phyloP scores from a whole-genome alignment of 2,888 invertebrate species.

The Orchesella flavescens region DNA sequence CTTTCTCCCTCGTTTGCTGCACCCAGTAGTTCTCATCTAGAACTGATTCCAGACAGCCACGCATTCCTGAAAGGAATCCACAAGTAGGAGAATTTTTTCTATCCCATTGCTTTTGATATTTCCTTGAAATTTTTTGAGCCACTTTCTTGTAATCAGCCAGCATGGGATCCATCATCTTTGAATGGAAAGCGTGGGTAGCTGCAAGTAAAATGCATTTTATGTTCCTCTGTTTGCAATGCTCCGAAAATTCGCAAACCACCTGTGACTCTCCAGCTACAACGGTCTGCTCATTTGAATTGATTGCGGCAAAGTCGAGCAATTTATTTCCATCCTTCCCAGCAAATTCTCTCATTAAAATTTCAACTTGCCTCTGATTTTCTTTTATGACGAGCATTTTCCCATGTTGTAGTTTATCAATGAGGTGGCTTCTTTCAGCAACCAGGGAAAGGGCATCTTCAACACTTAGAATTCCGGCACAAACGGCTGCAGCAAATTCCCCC shows the following conservation, averaged over 20 bases:
- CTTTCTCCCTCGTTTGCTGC: conserved; percentile 25
- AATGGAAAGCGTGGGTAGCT: conserved; percentile 53
- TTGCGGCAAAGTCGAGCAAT: conserved; percentile 8
- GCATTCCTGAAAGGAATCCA: conserved; percentile 44
- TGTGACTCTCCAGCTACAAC: conserved; percentile 22
- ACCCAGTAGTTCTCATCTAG: too few relatives aligned
- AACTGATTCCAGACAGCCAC: conserved; percentile 22
- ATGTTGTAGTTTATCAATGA: conserved; percentile 29
- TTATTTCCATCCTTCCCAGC: background rate
- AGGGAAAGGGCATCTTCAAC: conserved; percentile 56
- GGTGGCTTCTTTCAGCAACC: conserved; percentile 43
- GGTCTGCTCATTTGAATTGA: conserved; percentile 15
- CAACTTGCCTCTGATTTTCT: background rate
- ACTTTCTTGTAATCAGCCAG: conserved; percentile 5
- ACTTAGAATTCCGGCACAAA: conserved; percentile 43
- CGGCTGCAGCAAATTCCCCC: conserved; percentile 58
- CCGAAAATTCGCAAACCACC: conserved; percentile 1
- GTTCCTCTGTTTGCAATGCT: conserved; percentile 8
- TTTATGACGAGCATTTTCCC: conserved; percentile 44
- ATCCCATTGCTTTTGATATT: too few relatives aligned
- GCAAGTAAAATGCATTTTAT: conserved; percentile 25
- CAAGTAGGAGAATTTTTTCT: too few relatives aligned
- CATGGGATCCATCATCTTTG: conserved; percentile 47
- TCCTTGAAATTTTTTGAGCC: too few relatives aligned
- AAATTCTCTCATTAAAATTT: background rate